These are phyloP conservation scores for Tethya wilhelma DNA, from an alignment of 37 sponge, comb jelly and placozoan species.

Conservation along the genomic window DNA sequence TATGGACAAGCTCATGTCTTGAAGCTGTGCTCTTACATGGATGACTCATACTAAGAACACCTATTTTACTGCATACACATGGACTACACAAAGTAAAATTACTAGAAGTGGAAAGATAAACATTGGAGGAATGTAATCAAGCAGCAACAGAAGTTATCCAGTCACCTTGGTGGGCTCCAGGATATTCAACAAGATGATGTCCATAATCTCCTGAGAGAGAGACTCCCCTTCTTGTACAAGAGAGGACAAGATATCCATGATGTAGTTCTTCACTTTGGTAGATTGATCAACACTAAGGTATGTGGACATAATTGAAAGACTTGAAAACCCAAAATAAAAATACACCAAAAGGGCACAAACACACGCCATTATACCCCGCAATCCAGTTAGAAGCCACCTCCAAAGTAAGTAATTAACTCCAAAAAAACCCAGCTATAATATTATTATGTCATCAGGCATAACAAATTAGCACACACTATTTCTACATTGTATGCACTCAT, in stretches of 20 bases:
- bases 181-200: slow-evolving; percentile 57
- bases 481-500: not conserved
- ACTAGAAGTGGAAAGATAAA: not conserved
- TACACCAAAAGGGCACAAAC: not conserved
- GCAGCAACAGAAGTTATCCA: not conserved
- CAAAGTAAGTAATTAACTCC: not conserved
- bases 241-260: slow-evolving; percentile 69
- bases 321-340: not conserved
- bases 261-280: slow-evolving; percentile 60
- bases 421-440: not conserved
- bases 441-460: not conserved
- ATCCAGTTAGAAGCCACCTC: no score
- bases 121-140: no score
- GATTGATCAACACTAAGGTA: slow-evolving; percentile 68
- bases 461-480: not conserved
- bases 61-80: no score
- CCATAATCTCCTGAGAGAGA: slow-evolving; percentile 77
- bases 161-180: slow-evolving; percentile 56
- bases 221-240: slow-evolving; percentile 76
- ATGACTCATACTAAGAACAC: no score
- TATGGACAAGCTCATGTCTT: no score
- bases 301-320: slow-evolving; percentile 7
- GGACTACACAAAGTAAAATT: not conserved
- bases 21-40: no score
- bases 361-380: no score